Evolutionary conservation across 2,888 invertebrate genomes (phyloP).

Genomic region (Laspeyria flexula): DNA sequence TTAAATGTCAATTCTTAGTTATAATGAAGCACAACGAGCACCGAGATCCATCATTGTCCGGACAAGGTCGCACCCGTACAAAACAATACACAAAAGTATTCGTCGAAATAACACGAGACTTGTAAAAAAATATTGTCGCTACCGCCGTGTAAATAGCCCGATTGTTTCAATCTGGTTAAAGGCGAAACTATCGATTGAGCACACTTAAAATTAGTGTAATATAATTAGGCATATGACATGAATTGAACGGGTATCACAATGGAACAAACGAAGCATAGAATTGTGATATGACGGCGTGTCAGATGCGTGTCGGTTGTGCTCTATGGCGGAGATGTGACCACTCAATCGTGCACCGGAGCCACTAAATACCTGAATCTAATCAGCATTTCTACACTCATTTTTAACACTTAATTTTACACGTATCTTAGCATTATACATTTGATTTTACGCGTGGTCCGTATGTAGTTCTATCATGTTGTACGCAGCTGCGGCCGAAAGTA

Average conservation of each 20-base stretch:
- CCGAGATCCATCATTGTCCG: slow-evolving; percentile 74
- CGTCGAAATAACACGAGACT: slow-evolving; percentile 33
- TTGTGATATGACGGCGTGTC: slow-evolving; percentile 80
- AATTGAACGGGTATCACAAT: slow-evolving; percentile 80
- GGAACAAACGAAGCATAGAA: slow-evolving; percentile 82
- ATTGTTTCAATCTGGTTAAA: slow-evolving; percentile 54
- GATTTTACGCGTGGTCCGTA: slow-evolving; percentile 72
- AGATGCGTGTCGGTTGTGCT: slow-evolving; percentile 70
- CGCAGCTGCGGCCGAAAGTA: slow-evolving; percentile 34
- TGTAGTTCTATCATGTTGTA: slow-evolving; percentile 48
- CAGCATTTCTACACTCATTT: slow-evolving; percentile 85
- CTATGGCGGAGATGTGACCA: slow-evolving; percentile 75
- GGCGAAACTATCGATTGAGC: slow-evolving; percentile 71
- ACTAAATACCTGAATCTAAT: slow-evolving; percentile 85
- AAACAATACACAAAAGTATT: slow-evolving; percentile 64
- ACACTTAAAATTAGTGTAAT: slow-evolving; percentile 73
- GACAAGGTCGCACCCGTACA: slow-evolving; percentile 63
- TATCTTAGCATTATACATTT: slow-evolving; percentile 79
- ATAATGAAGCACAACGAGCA: slow-evolving; percentile 51
- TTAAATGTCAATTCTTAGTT: slow-evolving; percentile 54
- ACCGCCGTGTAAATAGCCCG: slow-evolving; percentile 34
- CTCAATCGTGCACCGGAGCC: slow-evolving; percentile 70
- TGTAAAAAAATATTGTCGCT: slow-evolving; percentile 36
- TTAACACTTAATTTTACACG: slow-evolving; percentile 85
- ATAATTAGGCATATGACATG: slow-evolving; percentile 84